Base-by-base conservation (phyloP, 2,888 invertebrate genomes). In the Drosophila cognata region DNA sequence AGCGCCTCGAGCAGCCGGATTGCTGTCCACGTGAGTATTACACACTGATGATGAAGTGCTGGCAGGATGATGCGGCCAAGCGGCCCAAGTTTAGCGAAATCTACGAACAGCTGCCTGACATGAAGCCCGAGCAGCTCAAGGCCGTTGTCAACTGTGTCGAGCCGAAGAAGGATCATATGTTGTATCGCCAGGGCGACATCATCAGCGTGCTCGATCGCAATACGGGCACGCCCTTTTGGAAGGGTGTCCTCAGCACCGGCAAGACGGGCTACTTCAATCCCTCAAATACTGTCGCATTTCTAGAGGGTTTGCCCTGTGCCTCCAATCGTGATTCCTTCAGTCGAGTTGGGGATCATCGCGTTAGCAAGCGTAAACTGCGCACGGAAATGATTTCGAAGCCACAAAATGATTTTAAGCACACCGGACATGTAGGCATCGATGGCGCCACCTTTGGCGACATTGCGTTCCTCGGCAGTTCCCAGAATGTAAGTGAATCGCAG, bases 381-480 rank as follows among this genome's bases (percentile, higher is more conserved):
- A 96, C 97, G 11, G 97, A 97, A 92, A 98, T 99, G 98, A 99
- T 99, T 90, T 98, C 99, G 56, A 96, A 97, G 71, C 99, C 99
- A 0, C 98, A 99, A 92, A 98, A 98, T 46, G 99, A 99, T 92
- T 95, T 99, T 28, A 97, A 98, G 90, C 99, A 99, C 92, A 99
- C 98, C 0, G 94, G 96, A 0, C 99, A 99, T 92, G 98, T 99
- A 16, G 99, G 99, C 0, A 94, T 98, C 51, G 99, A 99, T 93
- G 99, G 99, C 1, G 98, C 98, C 35, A 97, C 97, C 91, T 99
- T 99, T 93, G 99, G 99, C 3, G 98, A 99, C 93, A 96, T 99
- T 70, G 94, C 95, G 4, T 95, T 95, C 84, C 91, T 95, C 25
- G 93, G 93, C 53, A 93, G 91, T 72, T 91, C 93, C 4, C 93